Evolutionary conservation across 1,140 invertebrate species (phyloP), one percentile per base, ranked within the genome.

Genomic region (Orius insidiosus): DNA sequence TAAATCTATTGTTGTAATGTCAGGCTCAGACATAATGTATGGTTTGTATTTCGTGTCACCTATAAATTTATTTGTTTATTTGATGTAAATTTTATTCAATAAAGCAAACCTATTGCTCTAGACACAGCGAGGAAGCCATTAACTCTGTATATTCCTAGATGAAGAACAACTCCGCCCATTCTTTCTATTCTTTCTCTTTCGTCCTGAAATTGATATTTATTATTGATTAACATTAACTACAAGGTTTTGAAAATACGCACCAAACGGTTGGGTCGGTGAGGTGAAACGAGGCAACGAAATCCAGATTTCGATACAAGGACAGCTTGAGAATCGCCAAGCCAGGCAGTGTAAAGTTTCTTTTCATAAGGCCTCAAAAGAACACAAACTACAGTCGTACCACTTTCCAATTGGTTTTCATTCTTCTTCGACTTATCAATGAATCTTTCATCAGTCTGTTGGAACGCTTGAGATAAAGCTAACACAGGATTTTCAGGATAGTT

Each of bases 241-340:
- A 46, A 52, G 37, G 5, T 37, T 42, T 46, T 40, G 40, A 45
- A 33, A 44, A 46, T 49, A 62, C 65, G 68, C 65, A 87, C 84
- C 62, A 74, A 58, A 63, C 80, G 68, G 46, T 78, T 71, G 24
- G 89, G 87, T 62, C 84, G 89, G 63, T 97, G 92, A 44, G 89
- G 81, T 49, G 76, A 72, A 37, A 93, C 88, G 48, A 94, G 67
- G 53, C 75, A 69, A 50, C 75, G 65, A 11, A 75, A 65, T 32
- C 68, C 62, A 47, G 81, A 78, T 57, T 78, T 66, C 57, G 76
- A 75, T 5, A 85, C 80, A 14, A 97, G 63, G 44, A 86, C 62
- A 16, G 86, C 89, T 65, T 88, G 81, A 10, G 89, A 95, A 69
- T 97, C 92, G 14, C 92, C 92, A 10, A 81, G 73, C 92, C 92